Evolutionary conservation across 2,888 invertebrate genomes (phyloP).

Genomic region (Lasioglossum marginatum): DNA sequence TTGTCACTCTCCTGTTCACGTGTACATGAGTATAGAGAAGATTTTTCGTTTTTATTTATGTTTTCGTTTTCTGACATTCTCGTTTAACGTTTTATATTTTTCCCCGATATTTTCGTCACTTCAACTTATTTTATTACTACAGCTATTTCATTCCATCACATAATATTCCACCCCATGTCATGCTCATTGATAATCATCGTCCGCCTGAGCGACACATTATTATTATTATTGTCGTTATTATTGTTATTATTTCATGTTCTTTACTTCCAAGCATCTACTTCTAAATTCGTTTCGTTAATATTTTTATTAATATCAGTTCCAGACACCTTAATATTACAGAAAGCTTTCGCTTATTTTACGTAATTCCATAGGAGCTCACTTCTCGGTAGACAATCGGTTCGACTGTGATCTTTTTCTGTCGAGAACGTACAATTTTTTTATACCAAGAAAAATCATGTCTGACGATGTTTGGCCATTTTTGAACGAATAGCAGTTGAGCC

Average conservation of each 20-base stretch:
- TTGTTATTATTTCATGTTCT: constrained; percentile 73
- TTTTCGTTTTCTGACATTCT: constrained; percentile 40
- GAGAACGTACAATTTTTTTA: neutral
- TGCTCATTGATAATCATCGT: constrained; percentile 63
- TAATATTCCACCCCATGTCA: constrained; percentile 55
- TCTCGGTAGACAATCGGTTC: constrained; percentile 66
- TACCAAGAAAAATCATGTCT: neutral
- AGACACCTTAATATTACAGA: constrained; percentile 77
- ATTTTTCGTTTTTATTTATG: constrained; percentile 1
- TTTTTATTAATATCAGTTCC: constrained; percentile 78
- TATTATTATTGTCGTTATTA: constrained; percentile 10
- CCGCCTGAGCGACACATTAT: constrained; percentile 48
- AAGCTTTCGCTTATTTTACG: constrained; percentile 80
- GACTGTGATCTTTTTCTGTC: neutral
- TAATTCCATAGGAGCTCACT: constrained; percentile 78
- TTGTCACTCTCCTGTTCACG: constrained; percentile 44
- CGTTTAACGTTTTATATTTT: constrained; percentile 65
- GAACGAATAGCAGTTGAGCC: constrained; percentile 61
- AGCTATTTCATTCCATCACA: constrained; percentile 70
- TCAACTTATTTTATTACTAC: constrained; percentile 77
- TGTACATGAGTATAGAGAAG: neutral
- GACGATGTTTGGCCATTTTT: neutral
- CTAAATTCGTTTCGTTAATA: constrained; percentile 79
- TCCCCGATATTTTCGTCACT: constrained; percentile 63
- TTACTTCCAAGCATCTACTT: constrained; percentile 79